A percentile compares a stretch with the other conserved stretches of the same genome.
Evolutionary conservation across 2,113 vertebrate genomes (phyloP).

Genomic region (Leucopternis melanops): DNA sequence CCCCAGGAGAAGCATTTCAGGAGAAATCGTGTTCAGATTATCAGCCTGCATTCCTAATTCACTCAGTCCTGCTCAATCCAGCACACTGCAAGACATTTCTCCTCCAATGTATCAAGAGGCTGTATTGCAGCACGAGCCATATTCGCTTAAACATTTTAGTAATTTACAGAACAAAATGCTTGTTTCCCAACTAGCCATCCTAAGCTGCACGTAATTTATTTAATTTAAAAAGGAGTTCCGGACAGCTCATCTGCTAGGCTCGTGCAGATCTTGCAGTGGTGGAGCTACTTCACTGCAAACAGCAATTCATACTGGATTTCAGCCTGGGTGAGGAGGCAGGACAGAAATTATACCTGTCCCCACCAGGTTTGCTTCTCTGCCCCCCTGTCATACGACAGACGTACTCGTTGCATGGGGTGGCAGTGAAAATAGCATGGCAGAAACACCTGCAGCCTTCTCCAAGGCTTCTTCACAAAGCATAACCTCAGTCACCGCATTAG

Average conservation of each 20-base stretch:
- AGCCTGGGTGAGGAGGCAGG: not conserved
- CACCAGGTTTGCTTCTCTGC: not conserved
- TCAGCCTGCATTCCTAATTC: not conserved
- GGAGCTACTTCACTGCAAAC: not conserved
- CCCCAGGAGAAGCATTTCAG: not conserved
- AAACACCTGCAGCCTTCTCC: not conserved
- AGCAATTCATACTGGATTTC: not conserved
- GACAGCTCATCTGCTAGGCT: not conserved
- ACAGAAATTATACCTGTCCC: not conserved
- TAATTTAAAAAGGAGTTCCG: not conserved
- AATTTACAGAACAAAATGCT: not conserved
- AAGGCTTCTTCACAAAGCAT: not conserved
- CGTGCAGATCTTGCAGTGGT: too few relatives aligned
- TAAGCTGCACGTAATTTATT: not conserved
- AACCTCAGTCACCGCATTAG: accelerated
- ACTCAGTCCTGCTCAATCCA: not conserved
- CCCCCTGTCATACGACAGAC: accelerated
- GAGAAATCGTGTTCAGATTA: not conserved
- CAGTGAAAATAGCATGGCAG: not conserved
- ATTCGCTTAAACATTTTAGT: not conserved
- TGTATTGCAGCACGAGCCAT: not conserved
- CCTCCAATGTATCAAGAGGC: not conserved
- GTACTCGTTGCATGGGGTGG: not conserved
- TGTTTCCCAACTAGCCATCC: not conserved
- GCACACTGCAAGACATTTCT: not conserved